Evolutionary conservation across 2,888 invertebrate genomes (phyloP), one percentile per base, ranked within the genome.

Genomic region (Drosophila koepferae): DNA sequence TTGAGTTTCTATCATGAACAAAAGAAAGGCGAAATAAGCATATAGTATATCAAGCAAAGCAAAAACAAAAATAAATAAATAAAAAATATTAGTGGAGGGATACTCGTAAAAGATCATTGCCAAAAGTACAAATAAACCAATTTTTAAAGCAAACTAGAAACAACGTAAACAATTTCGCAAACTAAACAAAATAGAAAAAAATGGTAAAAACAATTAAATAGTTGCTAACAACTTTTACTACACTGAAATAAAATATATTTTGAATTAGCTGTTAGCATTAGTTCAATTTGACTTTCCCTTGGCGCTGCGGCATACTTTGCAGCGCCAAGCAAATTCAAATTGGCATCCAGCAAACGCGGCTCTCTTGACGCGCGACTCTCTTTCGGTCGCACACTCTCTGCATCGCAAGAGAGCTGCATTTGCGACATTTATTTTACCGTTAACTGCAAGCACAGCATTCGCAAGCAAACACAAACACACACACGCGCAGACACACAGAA

Each of bases 81-180:
- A 10, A 66, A 6, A 59, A 63, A 56, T 88, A 87, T 91, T 91
- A 92, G 90, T 87, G 87, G 87, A 80, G 63, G 62, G 66, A 80
- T 66, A 77, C 71, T 75, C 77, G 77, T 77, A 83, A 90, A 92
- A 91, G 89, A 91, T 91, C 92, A 92, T 92, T 92, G 92, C 92
- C 92, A 92, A 92, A 92, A 92, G 91, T 92, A 92, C 92, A 92
- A 92, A 92, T 88, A 87, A 90, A 88, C 82, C 83, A 87, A 86
- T 84, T 91, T 89, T 89, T 85, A 83, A 88, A 83, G 79, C 81
- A 85, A 81, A 89, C 80, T 84, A 81, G 81, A 80, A 73, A 85
- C 79, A 77, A 82, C 70, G 71, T 81, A 81, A 90, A 81, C 79
- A 85, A 81, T 85, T 90, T 90, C 90, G 86, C 81, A 81, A 84